These are phyloP conservation scores for Tapirus terrestris DNA, from an alignment of 2,113 vertebrate genomes.

Conservation along the genomic window DNA sequence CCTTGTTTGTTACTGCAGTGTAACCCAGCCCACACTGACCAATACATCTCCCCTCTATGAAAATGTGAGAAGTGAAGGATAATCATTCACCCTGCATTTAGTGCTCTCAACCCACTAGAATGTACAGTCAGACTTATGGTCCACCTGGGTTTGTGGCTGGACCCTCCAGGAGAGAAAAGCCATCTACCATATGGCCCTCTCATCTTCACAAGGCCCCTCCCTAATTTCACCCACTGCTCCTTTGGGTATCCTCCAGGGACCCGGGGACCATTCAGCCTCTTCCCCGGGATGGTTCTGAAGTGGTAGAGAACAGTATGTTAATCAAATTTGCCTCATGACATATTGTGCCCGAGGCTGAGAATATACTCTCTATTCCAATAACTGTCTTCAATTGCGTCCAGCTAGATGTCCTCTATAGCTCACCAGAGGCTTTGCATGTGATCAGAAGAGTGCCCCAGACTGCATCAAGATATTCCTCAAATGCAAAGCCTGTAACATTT, in stretches of 20 bases:
- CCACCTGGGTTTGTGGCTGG: background rate
- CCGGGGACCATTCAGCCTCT: background rate
- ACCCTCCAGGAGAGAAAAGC: background rate
- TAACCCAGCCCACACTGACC: background rate
- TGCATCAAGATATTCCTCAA: background rate
- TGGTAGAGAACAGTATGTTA: background rate
- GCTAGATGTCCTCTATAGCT: background rate
- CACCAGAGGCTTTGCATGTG: background rate
- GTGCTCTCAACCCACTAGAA: background rate
- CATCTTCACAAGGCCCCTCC: background rate
- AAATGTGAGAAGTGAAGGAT: background rate
- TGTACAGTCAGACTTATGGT: rapidly evolving
- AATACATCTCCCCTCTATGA: background rate
- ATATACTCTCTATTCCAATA: background rate
- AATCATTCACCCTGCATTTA: rapidly evolving
- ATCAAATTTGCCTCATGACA: background rate
- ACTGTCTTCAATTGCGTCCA: background rate
- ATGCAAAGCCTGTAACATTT: background rate
- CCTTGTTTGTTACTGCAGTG: background rate
- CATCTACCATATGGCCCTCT: rapidly evolving
- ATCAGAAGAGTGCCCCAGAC: background rate
- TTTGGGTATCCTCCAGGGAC: background rate
- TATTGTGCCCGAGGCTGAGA: background rate
- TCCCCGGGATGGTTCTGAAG: background rate
- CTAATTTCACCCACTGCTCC: background rate